Evolutionary conservation across 2,113 vertebrate species (phyloP).

Genomic region (Pholis gunnellus): DNA sequence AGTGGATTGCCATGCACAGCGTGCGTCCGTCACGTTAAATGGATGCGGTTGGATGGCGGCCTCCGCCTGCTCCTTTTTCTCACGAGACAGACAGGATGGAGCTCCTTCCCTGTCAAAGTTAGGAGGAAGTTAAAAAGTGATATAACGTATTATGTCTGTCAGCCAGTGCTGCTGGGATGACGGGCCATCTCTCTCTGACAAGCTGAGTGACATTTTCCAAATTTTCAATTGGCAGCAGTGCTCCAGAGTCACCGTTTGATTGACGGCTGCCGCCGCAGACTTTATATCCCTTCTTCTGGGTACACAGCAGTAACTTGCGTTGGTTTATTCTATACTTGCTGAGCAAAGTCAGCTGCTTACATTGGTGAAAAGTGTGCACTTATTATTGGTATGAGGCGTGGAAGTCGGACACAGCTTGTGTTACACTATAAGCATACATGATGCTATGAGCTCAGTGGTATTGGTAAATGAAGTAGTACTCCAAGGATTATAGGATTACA

Average conservation of each 20-base stretch:
- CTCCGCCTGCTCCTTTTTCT: constrained; percentile 24
- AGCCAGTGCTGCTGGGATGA: constrained; percentile 24
- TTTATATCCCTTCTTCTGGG: constrained; percentile 7
- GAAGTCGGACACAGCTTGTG: background rate
- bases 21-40: constrained; percentile 11
- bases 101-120: constrained; percentile 31
- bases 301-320: background rate
- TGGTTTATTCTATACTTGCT: background rate
- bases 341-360: background rate
- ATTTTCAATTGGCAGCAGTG: constrained; percentile 44
- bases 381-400: background rate
- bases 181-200: constrained; percentile 36
- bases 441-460: no score
- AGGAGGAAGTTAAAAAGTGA: constrained; percentile 23
- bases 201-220: constrained; percentile 40
- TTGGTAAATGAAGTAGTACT: background rate
- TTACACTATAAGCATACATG: background rate
- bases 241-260: constrained; percentile 39
- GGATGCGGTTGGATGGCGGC: background rate
- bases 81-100: background rate
- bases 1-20: constrained; percentile 8
- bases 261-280: constrained; percentile 14
- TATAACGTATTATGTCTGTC: constrained; percentile 6
- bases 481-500: no score
- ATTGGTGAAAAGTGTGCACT: background rate